phyloP scores from a whole-genome alignment of 2,113 vertebrate species.

The Chamaea fasciata region DNA sequence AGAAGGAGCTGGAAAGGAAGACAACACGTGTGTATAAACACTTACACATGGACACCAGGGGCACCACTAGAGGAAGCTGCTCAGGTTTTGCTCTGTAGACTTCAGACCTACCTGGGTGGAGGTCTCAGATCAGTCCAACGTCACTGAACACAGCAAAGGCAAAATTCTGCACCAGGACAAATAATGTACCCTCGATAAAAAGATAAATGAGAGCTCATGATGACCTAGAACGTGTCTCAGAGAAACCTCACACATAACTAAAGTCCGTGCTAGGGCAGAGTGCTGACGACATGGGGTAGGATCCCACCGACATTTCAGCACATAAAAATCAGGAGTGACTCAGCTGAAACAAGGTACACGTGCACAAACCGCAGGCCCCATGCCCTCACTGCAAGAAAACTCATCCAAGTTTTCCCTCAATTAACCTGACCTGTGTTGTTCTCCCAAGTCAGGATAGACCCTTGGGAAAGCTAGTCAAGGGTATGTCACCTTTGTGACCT shows the following conservation, averaged over 20 bases:
- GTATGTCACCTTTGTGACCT: not conserved
- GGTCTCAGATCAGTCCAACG: not conserved
- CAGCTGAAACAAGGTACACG: not conserved
- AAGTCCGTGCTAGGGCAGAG: rapidly evolving
- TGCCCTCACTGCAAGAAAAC: not conserved
- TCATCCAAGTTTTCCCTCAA: not conserved
- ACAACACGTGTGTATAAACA: not conserved
- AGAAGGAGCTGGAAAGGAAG: not conserved
- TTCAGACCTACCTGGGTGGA: not conserved
- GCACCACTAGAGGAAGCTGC: not conserved
- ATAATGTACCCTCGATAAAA: not conserved
- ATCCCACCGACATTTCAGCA: not conserved
- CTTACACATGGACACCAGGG: not conserved
- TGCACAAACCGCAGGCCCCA: not conserved
- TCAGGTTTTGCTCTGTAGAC: not conserved
- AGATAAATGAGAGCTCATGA: not conserved
- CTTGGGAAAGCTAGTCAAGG: not conserved
- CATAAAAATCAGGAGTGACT: not conserved
- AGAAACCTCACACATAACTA: not conserved
- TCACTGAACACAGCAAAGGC: not conserved
- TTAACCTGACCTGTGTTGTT: not conserved
- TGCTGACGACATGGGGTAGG: not conserved
- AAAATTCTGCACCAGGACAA: not conserved
- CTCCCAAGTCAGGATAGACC: not conserved
- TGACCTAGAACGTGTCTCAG: not conserved